These are phyloP conservation scores for Antechinus stuartii DNA, from an alignment of 2,113 vertebrate species.

Conservation along the genomic window DNA sequence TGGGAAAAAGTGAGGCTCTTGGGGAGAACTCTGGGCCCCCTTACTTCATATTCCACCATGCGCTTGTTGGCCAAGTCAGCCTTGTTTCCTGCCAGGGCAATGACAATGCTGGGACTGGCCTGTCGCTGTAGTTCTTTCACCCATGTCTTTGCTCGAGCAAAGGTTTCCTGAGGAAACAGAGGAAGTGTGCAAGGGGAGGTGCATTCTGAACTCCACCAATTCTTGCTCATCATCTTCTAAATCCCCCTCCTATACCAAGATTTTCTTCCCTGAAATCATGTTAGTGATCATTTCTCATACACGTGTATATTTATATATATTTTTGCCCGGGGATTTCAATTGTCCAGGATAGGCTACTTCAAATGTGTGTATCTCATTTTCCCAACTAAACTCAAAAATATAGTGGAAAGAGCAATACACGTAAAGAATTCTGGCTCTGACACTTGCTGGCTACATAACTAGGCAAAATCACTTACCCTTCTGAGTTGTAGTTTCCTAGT, in stretches of 20 bases:
- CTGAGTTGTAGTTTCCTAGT: background rate
- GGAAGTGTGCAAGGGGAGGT: background rate
- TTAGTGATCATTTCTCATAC: slow-evolving; percentile 25
- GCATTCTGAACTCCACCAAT: background rate
- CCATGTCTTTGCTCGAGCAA: slow-evolving; percentile 88
- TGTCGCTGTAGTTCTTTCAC: slow-evolving; percentile 89
- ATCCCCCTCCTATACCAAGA: background rate
- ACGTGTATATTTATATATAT: slow-evolving; percentile 25
- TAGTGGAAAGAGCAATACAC: slow-evolving; percentile 23
- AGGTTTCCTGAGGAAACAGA: slow-evolving; percentile 83
- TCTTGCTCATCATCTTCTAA: slow-evolving; percentile 18
- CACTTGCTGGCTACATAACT: background rate
- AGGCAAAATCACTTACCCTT: background rate
- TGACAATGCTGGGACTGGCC: slow-evolving; percentile 88
- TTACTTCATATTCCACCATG: slow-evolving; percentile 88
- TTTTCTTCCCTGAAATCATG: slow-evolving; percentile 10
- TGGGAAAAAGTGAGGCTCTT: background rate
- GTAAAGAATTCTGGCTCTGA: background rate
- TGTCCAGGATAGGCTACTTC: slow-evolving; percentile 6
- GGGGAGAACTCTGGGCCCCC: slow-evolving; percentile 32
- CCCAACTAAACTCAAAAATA: slow-evolving; percentile 46
- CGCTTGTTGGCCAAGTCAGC: slow-evolving; percentile 88
- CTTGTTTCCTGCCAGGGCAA: slow-evolving; percentile 87
- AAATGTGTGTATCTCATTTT: slow-evolving; percentile 43
- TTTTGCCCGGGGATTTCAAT: slow-evolving; percentile 10